These are phyloP conservation scores for Pangasius djambal DNA, from an alignment of 2,797 vertebrate genomes.

Conservation along the genomic window DNA sequence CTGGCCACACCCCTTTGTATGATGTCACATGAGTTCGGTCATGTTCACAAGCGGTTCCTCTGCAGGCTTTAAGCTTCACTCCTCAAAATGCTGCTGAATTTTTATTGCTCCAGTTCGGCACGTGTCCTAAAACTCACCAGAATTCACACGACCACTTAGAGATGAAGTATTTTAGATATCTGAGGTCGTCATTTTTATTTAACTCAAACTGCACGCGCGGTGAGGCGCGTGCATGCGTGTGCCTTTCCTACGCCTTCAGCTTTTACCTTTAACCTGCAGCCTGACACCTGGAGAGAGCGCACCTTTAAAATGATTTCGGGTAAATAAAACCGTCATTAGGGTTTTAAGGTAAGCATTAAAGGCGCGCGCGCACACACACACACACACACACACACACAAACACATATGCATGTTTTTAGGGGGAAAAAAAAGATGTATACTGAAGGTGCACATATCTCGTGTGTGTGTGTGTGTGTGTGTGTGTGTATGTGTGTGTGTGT, in stretches of 20 bases:
- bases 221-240: neutral
- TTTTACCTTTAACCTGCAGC: neutral
- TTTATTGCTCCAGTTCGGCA: neutral
- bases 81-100: neutral
- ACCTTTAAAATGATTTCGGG: neutral
- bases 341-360: neutral
- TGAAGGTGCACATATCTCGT: neutral
- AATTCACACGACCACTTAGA: neutral
- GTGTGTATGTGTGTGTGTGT: neutral
- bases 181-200: too few relatives aligned
- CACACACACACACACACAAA: neutral
- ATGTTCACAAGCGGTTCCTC: neutral
- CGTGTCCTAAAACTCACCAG: neutral
- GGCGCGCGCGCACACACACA: neutral
- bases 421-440: too few relatives aligned
- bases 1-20: neutral
- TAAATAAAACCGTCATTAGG: neutral
- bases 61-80: too few relatives aligned
- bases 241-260: neutral
- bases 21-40: neutral
- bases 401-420: neutral
- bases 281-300: neutral
- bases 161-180: neutral
- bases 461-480: constrained; percentile 19
- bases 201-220: neutral